These are phyloP conservation scores for Epirrita christyi DNA, from an alignment of 2,888 invertebrate genomes.

Conservation along the genomic window DNA sequence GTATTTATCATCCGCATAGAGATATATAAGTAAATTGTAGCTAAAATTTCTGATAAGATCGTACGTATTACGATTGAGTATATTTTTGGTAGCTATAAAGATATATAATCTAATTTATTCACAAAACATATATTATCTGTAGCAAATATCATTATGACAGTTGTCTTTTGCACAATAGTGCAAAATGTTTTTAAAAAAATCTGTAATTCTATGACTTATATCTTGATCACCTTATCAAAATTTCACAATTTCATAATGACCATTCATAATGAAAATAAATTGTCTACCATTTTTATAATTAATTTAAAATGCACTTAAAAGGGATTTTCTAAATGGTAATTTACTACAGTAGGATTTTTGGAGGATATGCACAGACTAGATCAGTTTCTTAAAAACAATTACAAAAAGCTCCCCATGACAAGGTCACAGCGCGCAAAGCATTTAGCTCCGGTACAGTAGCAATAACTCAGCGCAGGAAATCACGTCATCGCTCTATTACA, in stretches of 20 bases:
- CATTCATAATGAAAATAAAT: no score
- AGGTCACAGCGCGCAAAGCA: slow-evolving; percentile 64
- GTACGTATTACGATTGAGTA: background rate
- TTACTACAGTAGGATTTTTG: no score
- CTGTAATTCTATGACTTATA: background rate
- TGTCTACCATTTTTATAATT: no score
- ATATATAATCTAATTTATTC: background rate
- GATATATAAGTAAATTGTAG: slow-evolving; percentile 11
- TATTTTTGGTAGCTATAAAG: background rate
- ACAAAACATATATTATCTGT: background rate
- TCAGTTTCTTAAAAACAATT: no score
- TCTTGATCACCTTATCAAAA: background rate
- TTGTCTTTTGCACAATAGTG: no score
- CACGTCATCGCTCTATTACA: slow-evolving; percentile 85
- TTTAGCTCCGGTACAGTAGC: slow-evolving; percentile 83
- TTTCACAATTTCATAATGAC: no score
- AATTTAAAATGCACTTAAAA: no score
- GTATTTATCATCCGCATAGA: slow-evolving; percentile 39
- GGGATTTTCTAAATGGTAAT: no score
- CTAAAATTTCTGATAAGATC: slow-evolving; percentile 8
- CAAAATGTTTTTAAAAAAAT: background rate
- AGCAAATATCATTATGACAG: background rate
- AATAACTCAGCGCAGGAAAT: slow-evolving; percentile 85
- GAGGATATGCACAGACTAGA: no score
- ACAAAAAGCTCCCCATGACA: slow-evolving; percentile 44